Evolutionary conservation across 2,797 vertebrate species (phyloP).

Genomic region (Apodemus agrarius): DNA sequence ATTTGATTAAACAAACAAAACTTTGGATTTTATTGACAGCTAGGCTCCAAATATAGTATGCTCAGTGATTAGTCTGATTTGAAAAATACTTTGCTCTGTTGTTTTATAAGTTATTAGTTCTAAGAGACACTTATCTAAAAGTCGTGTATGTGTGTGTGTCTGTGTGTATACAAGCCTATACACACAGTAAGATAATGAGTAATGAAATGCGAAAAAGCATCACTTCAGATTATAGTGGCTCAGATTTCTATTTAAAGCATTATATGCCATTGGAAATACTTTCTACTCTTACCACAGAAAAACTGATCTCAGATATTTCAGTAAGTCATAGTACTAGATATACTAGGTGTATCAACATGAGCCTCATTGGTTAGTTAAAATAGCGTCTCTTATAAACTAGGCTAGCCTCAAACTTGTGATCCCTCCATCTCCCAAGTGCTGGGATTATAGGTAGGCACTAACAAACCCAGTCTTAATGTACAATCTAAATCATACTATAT

Average conservation of each 20-base stretch:
- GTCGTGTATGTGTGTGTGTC: not conserved
- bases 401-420: not conserved
- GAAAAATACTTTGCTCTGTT: slow-evolving; percentile 38
- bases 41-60: slow-evolving; percentile 50
- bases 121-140: not conserved
- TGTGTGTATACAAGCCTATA: not conserved
- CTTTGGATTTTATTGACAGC: not conserved
- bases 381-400: not conserved
- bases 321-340: slow-evolving; percentile 44
- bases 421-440: not conserved
- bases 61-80: slow-evolving; percentile 41
- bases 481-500: slow-evolving; percentile 39
- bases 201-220: slow-evolving; percentile 46
- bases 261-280: slow-evolving; percentile 41
- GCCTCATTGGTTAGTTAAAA: not conserved
- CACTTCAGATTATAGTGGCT: slow-evolving; percentile 1
- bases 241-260: slow-evolving; percentile 42
- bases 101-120: slow-evolving; percentile 54
- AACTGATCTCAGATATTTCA: not conserved
- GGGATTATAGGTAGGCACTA: not conserved
- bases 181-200: not conserved
- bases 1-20: slow-evolving; percentile 58
- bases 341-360: slow-evolving; percentile 7
- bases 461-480: not conserved
- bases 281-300: slow-evolving; percentile 43